phyloP scores from a whole-genome alignment of 1,140 invertebrate species.

The Tigriopus japonicus region DNA sequence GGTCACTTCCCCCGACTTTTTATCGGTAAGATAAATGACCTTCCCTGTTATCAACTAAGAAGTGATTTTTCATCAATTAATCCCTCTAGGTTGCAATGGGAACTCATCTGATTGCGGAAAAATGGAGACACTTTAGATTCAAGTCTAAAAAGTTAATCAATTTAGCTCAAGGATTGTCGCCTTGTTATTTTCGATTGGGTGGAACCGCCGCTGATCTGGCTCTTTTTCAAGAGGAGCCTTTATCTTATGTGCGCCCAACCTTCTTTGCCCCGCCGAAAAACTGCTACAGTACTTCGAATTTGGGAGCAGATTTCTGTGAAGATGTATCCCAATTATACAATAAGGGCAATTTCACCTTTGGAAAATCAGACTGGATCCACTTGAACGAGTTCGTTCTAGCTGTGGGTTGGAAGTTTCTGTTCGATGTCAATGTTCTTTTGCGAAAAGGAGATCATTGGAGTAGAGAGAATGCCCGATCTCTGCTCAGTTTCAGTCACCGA shows the following conservation, averaged over 20 bases:
- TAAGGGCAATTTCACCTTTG: background rate
- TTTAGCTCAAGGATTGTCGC: background rate
- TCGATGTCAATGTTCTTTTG: background rate
- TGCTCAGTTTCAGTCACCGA: background rate
- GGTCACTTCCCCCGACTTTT: no score
- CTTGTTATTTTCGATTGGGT: background rate
- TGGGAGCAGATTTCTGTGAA: background rate
- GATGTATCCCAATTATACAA: background rate
- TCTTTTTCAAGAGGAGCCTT: background rate
- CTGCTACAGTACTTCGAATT: no score
- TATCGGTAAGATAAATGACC: no score
- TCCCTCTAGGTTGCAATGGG: background rate
- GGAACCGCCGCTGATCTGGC: background rate
- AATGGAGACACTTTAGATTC: background rate
- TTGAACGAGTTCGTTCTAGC: background rate
- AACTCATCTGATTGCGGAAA: background rate
- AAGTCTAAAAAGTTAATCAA: background rate
- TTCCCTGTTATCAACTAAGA: no score
- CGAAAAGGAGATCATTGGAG: background rate
- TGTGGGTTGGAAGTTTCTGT: background rate
- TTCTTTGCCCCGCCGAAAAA: background rate
- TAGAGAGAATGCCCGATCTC: background rate
- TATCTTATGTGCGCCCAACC: background rate
- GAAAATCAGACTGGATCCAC: background rate
- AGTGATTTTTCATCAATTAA: no score